These are phyloP conservation scores for Equus quagga DNA, from an alignment of 2,113 vertebrate species.

Conservation along the genomic window DNA sequence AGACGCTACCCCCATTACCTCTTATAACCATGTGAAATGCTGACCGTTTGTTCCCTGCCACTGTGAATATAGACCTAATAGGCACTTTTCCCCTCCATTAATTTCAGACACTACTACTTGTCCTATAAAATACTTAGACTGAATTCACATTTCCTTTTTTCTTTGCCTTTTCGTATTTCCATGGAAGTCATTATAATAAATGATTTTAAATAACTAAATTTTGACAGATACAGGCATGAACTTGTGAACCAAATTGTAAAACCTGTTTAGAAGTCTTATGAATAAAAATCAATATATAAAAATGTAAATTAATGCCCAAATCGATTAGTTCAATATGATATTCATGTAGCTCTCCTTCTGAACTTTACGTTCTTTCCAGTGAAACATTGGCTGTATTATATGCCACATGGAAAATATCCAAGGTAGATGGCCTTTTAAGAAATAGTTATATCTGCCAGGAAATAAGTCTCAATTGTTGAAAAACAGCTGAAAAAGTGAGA, in stretches of 20 bases:
- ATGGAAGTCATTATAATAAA: constrained; percentile 11
- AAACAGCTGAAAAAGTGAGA: constrained; percentile 35
- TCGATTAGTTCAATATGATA: constrained; percentile 26
- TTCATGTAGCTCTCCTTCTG: constrained; percentile 40
- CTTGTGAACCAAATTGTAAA: constrained; percentile 51
- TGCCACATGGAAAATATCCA: not conserved
- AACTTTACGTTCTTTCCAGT: not conserved
- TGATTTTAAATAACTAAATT: constrained; percentile 47
- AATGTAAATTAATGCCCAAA: constrained; percentile 51
- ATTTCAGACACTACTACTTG: not conserved
- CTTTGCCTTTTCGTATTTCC: not conserved
- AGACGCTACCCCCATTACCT: not conserved
- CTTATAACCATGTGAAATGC: not conserved
- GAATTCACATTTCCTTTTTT: not conserved
- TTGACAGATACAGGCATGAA: not conserved
- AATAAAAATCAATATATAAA: constrained; percentile 15
- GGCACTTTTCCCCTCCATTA: not conserved
- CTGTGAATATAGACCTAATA: not conserved
- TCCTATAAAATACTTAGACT: not conserved
- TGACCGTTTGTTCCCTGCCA: not conserved
- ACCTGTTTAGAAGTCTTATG: constrained; percentile 45
- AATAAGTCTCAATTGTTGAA: constrained; percentile 20
- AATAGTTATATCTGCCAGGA: not conserved
- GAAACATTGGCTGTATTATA: constrained; percentile 9
- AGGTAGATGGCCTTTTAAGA: not conserved